Evolutionary conservation across 1,140 invertebrate species (phyloP), one percentile per base, ranked within the genome.

Genomic region (Batillaria attramentaria): DNA sequence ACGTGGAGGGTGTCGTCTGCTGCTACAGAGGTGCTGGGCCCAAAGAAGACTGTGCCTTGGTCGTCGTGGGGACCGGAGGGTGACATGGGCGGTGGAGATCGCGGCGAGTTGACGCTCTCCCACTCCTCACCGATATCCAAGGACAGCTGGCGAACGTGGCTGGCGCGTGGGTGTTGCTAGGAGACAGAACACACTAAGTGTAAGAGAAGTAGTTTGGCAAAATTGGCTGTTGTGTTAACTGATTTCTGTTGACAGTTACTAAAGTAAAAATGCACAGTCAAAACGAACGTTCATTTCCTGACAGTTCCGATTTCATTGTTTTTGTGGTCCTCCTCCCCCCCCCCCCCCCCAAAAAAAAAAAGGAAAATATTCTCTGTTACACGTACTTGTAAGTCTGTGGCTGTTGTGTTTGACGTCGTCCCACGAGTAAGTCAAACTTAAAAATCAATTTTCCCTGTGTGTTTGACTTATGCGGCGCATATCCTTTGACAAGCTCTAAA

Each of bases 81-180:
- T 6, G 62, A 54, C 2, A 68, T 60, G 3, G 39, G 54, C 33
- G 57, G 31, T n/a, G 20, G 20, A 16, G 75, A 28, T 33, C 76
- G 31, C 4, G 43, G 50, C n/a, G 43, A 46, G 35, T 78, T 54
- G n/a, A 81, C 70, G 41, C 79, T 72, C 46, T 84, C 83, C 79
- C 81, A 81, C 72, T 84, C 83, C 57, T 84, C 83, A 1, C 83
- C 81, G 33, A 84, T 83, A 46, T 73, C 82, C 43, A 84, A 39
- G 41, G 82, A 81, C n/a, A 84, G 57, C 42, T 84, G 83, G 33
- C 83, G 46, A 3, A 73, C 41, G 70, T 31, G 42, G 31, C 70
- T 31, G 28, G 8, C 50, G 42, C 41, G 43, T 16, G 50, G 31
- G 46, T 2, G 46, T 0, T 41, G n/a, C 31, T 68, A 35, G 6